Base-by-base conservation (phyloP, 2,888 invertebrate species). In the Hartigia nigra region DNA sequence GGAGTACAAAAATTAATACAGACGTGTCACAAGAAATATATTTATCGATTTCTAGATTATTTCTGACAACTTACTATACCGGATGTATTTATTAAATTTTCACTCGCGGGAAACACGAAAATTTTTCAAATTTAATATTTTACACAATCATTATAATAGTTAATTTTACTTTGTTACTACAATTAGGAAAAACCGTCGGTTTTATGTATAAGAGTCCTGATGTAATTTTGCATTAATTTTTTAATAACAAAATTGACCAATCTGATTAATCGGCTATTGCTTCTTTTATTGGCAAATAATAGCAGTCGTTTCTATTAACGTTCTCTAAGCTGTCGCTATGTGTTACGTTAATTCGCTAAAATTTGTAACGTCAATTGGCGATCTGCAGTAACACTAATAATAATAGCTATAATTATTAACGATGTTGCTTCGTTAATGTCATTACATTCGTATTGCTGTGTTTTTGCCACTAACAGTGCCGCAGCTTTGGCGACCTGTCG, bases 401-500 rank as follows among this genome's bases (percentile, higher is more conserved):
- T 55, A 55, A 23, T 55, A 55, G 23, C 23, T 55, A 55, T 55
- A 55, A 9, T 23, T 55, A 55, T 55, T 55, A 55, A 55, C 39
- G 14, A 55, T 23, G 39, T 5, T 5, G 39, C 39, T 55, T 55
- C 39, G 39, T 55, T 55, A 55, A 55, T 23, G 39, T 23, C 39
- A 55, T 55, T 55, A 55, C 39, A 55, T 55, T 55, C 39, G 39
- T 55, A 55, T 55, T 86, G 87, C 84, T 86, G 83, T 87, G 85
- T 86, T 89, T 88, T 78, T 88, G 85, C 90, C 86, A 88, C 87
- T 90, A 89, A 89, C 92, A 94, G 94, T 93, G 94, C 92, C 93
- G 94, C 90, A 94, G 94, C 92, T 94, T 94, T 90, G 94, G 94
- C 88, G 94, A 94, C 91, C 92, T 94, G 88, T 93, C 93, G 87